Evolutionary conservation across 1,140 invertebrate genomes (phyloP).

Genomic region (Prorops nasuta): DNA sequence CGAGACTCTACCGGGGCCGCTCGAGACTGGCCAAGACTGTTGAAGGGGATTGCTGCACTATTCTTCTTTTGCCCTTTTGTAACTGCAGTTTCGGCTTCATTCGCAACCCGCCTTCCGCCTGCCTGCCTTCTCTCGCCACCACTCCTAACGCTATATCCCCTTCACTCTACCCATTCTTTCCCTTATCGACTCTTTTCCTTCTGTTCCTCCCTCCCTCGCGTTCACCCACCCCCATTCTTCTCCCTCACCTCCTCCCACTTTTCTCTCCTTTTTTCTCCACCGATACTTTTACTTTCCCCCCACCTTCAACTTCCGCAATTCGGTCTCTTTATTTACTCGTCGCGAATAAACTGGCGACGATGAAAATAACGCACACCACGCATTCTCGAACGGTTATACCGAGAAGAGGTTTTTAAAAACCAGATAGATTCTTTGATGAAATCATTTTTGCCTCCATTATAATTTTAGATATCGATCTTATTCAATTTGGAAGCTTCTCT

Average conservation of each 20-base stretch:
- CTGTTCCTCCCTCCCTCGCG: neutral
- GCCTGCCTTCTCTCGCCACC: neutral
- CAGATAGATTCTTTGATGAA: too few relatives aligned
- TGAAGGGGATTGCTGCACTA: neutral
- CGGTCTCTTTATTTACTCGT: neutral
- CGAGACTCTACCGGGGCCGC: too few relatives aligned
- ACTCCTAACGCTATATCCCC: too few relatives aligned
- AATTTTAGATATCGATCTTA: too few relatives aligned
- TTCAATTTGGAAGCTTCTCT: too few relatives aligned
- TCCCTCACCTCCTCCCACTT: neutral
- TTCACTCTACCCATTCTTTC: slow-evolving; percentile 7
- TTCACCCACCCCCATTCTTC: neutral
- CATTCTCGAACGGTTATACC: too few relatives aligned
- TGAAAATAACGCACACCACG: too few relatives aligned
- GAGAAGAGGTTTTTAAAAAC: too few relatives aligned
- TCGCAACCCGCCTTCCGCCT: too few relatives aligned
- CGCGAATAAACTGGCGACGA: too few relatives aligned
- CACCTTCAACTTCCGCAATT: neutral
- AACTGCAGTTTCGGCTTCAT: too few relatives aligned
- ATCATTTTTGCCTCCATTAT: neutral
- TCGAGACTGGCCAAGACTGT: neutral
- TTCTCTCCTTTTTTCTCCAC: neutral
- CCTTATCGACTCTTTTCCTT: neutral
- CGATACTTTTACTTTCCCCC: neutral
- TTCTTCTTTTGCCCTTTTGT: neutral